phyloP scores from a whole-genome alignment of 2,797 vertebrate species.

The Ispidina lecontei region DNA sequence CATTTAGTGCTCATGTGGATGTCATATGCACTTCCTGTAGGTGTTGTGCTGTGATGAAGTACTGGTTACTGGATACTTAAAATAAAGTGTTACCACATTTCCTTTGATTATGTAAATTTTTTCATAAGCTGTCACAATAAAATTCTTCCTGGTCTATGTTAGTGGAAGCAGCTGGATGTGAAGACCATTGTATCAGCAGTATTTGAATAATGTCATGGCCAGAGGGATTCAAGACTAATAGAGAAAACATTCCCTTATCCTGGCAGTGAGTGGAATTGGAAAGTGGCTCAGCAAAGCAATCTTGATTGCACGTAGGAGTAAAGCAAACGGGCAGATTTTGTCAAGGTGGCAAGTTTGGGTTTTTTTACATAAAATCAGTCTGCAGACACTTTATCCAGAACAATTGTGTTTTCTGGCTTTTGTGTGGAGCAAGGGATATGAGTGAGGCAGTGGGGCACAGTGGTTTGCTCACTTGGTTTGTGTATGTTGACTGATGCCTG shows the following conservation, averaged over 20 bases:
- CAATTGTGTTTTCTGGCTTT: not conserved
- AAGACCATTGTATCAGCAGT: not conserved
- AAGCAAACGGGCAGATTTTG: not conserved
- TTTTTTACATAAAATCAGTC: not conserved
- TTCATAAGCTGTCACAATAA: slow-evolving; percentile 30
- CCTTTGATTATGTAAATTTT: slow-evolving; percentile 5
- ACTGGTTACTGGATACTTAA: slow-evolving; percentile 10
- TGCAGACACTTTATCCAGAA: not conserved
- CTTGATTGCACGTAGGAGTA: not conserved
- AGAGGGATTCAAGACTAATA: not conserved
- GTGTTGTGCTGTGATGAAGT: not conserved
- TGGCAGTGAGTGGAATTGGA: not conserved
- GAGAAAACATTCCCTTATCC: slow-evolving; percentile 6
- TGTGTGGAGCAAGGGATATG: not conserved
- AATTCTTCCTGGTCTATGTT: not conserved
- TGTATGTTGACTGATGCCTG: not conserved
- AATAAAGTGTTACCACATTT: slow-evolving; percentile 46
- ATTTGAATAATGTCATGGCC: slow-evolving; percentile 5
- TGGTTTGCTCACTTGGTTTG: slow-evolving; percentile 34
- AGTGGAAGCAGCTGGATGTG: slow-evolving; percentile 2
- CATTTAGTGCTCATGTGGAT: slow-evolving; percentile 15
- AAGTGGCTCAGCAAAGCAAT: not conserved
- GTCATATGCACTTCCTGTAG: slow-evolving; percentile 15
- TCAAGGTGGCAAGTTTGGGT: not conserved
- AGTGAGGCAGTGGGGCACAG: not conserved